These are phyloP conservation scores for Scrobipalpa atriplicella DNA, from an alignment of 2,888 invertebrate genomes.

Conservation along the genomic window DNA sequence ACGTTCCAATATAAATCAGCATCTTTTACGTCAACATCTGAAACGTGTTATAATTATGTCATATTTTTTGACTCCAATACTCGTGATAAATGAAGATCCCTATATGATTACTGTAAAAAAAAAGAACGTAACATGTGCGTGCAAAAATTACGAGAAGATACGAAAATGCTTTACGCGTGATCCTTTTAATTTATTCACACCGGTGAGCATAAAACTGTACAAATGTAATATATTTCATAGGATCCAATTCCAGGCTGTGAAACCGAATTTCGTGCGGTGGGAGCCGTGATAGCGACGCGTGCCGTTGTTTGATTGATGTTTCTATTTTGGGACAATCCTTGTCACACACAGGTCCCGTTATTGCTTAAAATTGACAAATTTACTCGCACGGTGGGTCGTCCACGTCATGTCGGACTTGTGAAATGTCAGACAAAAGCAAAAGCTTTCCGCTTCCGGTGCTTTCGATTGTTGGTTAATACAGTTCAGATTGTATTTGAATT, in stretches of 20 bases:
- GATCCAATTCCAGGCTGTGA: not conserved
- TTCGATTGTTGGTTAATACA: not conserved
- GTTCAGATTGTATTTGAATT: not conserved
- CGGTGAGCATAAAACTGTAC: conserved; percentile 2
- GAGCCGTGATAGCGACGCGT: conserved; percentile 1
- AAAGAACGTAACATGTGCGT: not conserved
- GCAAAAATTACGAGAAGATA: not conserved
- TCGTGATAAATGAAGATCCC: too few species aligned
- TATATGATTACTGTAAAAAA: too few species aligned
- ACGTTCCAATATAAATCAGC: too few species aligned
- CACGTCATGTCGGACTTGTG: not conserved
- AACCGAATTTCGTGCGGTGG: not conserved
- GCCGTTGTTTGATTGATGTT: conserved; percentile 10
- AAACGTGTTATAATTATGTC: too few species aligned
- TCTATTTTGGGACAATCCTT: conserved; percentile 7
- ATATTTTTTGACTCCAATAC: too few species aligned
- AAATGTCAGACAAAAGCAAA: not conserved
- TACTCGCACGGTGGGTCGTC: not conserved
- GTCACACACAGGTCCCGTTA: conserved; percentile 6
- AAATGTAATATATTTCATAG: not conserved
- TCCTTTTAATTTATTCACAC: not conserved
- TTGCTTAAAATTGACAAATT: not conserved
- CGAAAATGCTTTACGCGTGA: not conserved
- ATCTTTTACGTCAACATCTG: too few species aligned
- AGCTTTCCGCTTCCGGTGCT: too few species aligned